These are phyloP conservation scores for Andricus grossulariae DNA, from an alignment of 1,140 invertebrate genomes.

Conservation along the genomic window DNA sequence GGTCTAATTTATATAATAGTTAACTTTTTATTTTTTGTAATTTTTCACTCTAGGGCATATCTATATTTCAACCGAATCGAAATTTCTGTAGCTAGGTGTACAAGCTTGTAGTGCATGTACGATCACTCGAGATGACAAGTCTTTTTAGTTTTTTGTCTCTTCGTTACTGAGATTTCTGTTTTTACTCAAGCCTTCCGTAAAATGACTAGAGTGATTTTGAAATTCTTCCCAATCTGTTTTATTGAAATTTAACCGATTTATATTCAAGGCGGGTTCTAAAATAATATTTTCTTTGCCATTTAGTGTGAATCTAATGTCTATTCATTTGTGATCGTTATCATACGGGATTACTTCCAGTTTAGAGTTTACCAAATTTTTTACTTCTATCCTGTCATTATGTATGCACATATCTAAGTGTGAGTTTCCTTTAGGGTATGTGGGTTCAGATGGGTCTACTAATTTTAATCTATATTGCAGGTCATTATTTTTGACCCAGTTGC, in stretches of 20 bases:
- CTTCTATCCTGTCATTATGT: slow-evolving; percentile 34
- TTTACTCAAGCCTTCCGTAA: too few relatives aligned
- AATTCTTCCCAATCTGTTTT: not conserved
- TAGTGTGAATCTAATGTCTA: not conserved
- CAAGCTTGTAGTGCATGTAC: not conserved
- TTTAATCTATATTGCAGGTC: slow-evolving; percentile 35
- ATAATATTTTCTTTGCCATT: not conserved
- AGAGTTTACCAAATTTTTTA: slow-evolving; percentile 1
- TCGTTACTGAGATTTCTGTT: too few relatives aligned
- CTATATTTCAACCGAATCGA: too few relatives aligned
- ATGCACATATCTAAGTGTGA: too few relatives aligned
- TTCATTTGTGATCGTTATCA: slow-evolving; percentile 48
- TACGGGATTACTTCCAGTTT: slow-evolving; percentile 38
- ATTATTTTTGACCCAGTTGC: slow-evolving; percentile 45
- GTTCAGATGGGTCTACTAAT: too few relatives aligned
- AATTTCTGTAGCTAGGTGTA: not conserved
- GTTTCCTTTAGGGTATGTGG: too few relatives aligned
- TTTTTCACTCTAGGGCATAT: too few relatives aligned
- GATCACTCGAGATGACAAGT: too few relatives aligned
- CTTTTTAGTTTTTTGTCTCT: too few relatives aligned
- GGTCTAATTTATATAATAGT: too few relatives aligned
- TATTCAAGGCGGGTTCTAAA: not conserved
- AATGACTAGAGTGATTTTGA: too few relatives aligned
- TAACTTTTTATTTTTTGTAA: too few relatives aligned
- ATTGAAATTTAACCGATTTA: not conserved